These are phyloP conservation scores for Dendroctonus valens DNA, from an alignment of 1,140 invertebrate genomes.

Conservation along the genomic window DNA sequence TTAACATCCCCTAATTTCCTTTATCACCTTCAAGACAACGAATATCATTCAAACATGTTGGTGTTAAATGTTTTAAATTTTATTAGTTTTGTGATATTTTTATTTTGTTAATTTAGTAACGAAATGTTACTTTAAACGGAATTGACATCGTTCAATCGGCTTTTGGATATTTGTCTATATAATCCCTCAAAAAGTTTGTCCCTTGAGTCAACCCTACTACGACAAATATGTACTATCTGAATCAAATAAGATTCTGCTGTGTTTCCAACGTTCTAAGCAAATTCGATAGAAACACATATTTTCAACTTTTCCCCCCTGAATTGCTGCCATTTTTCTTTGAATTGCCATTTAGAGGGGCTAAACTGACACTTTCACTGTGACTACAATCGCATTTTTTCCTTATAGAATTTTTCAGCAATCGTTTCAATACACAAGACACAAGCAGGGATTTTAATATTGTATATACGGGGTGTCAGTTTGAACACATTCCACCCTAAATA, in stretches of 20 bases:
- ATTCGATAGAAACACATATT: no score
- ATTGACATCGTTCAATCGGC: no score
- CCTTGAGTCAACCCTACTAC: neutral
- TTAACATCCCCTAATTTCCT: no score
- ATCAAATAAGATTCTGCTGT: neutral
- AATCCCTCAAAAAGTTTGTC: no score
- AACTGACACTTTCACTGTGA: neutral
- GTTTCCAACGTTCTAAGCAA: neutral
- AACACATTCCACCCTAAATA: no score
- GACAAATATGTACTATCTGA: neutral
- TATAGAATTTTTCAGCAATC: neutral
- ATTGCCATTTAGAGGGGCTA: constrained; percentile 1
- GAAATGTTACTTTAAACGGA: no score
- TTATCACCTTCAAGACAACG: no score
- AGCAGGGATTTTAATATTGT: neutral
- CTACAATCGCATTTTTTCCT: neutral
- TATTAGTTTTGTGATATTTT: no score
- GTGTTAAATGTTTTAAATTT: no score
- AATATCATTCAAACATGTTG: neutral
- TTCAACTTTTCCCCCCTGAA: no score
- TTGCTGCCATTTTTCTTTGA: neutral
- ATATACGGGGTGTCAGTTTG: no score
- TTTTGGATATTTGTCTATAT: no score
- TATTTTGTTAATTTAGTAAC: neutral
- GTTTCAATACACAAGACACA: neutral